These are phyloP conservation scores for Potamarius usumacintae DNA, from an alignment of 2,113 vertebrate genomes.

Conservation along the genomic window DNA sequence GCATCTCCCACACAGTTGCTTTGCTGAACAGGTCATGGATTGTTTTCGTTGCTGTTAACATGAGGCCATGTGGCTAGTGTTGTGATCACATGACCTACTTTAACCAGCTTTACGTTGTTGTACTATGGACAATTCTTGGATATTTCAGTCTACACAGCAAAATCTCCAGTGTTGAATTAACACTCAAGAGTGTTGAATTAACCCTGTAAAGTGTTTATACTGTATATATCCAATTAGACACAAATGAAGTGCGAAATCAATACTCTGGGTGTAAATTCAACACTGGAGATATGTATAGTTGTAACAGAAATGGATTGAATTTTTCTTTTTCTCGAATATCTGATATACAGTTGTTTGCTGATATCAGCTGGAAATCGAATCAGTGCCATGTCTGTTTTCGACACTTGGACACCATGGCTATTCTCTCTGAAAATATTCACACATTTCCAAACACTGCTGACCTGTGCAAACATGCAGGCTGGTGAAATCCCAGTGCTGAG, in stretches of 20 bases:
- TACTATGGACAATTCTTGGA: not conserved
- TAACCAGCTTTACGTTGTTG: not conserved
- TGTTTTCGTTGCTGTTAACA: not conserved
- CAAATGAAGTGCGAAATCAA: not conserved
- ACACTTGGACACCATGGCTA: not conserved
- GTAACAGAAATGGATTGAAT: not conserved
- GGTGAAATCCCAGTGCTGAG: conserved; percentile 24
- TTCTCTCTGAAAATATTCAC: conserved; percentile 11
- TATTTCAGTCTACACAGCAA: not conserved
- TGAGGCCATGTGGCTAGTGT: not conserved
- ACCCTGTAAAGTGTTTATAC: not conserved
- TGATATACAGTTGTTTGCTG: not conserved
- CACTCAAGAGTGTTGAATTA: not conserved
- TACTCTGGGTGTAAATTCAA: not conserved
- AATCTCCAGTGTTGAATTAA: not conserved
- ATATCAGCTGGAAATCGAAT: not conserved
- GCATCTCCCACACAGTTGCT: not conserved
- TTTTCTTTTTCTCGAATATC: not conserved
- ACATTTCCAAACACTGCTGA: conserved; percentile 34
- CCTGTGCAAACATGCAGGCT: not conserved
- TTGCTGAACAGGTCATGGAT: not conserved
- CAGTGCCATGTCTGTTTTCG: not conserved
- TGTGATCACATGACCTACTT: not conserved
- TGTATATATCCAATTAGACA: not conserved
- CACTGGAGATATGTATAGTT: not conserved